Evolutionary conservation across 2,797 vertebrate genomes (phyloP), one percentile per base, ranked within the genome.

Genomic region (Coendou prehensilis): DNA sequence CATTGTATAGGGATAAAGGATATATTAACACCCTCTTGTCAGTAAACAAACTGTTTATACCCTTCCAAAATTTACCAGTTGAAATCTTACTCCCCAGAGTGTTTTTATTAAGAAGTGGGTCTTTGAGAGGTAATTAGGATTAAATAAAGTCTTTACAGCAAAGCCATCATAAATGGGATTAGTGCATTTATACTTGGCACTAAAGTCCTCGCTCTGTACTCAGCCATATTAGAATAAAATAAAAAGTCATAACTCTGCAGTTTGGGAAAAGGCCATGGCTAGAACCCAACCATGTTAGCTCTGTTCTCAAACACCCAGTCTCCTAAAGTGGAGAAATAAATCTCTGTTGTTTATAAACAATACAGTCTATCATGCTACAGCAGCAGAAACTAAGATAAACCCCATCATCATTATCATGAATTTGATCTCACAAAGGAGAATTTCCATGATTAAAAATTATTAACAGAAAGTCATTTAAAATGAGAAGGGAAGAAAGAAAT

Each of bases 391-490:
- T 41, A 33, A 54, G 47, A 41, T 50, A n/a, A 9, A 41, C 1
- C 9, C 33, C 30, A 45, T 30, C 61, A 64, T 50, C 71, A 82
- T 52, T n/a, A 78, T 41, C 14, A 59, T 86, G 45, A 89, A 86
- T 45, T 85, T 9, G 52, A 83, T 71, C 26, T 56, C 61, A 86
- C 67, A 82, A 91, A 26, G 11, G 41, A 8, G 30, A 61, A 61
- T 41, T 86, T 63, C 86, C 28, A 23, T 87, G 26, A 20, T 57
- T 87, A 87, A 83, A 84, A 79, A 87, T 87, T 52, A 63, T 28
- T 82, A 30, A 87, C 6, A 91, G 37, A 84, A 59, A 87, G 4
- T 82, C 41, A 92, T 57, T 75, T 64, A 92, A 87, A 93, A 89
- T 87, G 37, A 78, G 3, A 13, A 76, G 54, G 41, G 9, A 67